Evolutionary conservation across 1,140 invertebrate genomes (phyloP).

Genomic region (Scaptomyza hsui): DNA sequence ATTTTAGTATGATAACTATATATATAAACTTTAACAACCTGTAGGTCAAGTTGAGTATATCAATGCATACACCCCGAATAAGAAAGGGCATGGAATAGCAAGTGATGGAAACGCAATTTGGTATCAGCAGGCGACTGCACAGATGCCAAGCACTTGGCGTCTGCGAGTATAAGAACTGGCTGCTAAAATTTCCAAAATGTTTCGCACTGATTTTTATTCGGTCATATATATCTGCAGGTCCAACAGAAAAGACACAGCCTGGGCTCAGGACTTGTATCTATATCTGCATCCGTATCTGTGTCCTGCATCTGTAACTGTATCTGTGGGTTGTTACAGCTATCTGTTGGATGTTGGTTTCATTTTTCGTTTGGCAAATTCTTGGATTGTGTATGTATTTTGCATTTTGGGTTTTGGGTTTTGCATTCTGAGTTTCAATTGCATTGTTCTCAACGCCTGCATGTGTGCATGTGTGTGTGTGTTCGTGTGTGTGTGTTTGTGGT

Average conservation of each 20-base stretch:
- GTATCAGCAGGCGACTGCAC: constrained; percentile 45
- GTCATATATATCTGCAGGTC: constrained; percentile 42
- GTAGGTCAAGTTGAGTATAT: neutral
- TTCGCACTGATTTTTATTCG: constrained; percentile 73
- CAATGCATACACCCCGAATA: neutral
- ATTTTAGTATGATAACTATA: too few species aligned
- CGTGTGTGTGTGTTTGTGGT: neutral
- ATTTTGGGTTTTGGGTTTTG: constrained; percentile 47
- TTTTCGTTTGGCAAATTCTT: constrained; percentile 51
- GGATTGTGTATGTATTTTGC: constrained; percentile 45
- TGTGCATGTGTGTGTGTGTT: neutral
- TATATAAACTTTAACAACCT: too few species aligned
- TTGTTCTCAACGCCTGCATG: constrained; percentile 48
- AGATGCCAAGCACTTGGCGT: constrained; percentile 56
- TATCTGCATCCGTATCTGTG: neutral
- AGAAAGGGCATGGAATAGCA: constrained; percentile 22
- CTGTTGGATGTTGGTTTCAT: constrained; percentile 29
- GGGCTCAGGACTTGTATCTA: neutral
- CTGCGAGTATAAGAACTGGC: constrained; percentile 28
- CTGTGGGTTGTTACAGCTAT: constrained; percentile 5
- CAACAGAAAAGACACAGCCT: constrained; percentile 5
- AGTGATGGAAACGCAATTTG: constrained; percentile 54
- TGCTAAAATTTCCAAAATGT: constrained; percentile 57
- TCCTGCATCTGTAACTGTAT: neutral
- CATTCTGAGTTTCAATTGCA: constrained; percentile 72